Evolutionary conservation across 2,113 vertebrate species (phyloP).

Genomic region (Notiomystis cincta): DNA sequence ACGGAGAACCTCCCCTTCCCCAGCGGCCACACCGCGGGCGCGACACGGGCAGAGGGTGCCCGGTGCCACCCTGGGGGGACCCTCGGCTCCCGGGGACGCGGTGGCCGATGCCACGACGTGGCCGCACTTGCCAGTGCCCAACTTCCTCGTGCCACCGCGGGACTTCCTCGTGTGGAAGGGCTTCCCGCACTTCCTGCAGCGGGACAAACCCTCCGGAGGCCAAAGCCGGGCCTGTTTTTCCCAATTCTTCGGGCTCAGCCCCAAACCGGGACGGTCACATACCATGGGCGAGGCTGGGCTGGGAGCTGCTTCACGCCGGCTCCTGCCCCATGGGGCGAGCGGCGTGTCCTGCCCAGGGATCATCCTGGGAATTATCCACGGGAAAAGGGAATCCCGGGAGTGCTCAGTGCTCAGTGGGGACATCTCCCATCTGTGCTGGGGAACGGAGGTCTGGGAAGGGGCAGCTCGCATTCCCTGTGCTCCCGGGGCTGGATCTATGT

Average conservation of each 20-base stretch:
- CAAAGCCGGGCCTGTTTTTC: not conserved
- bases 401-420: accelerated
- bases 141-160: not conserved
- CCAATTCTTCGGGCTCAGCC: not conserved
- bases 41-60: not conserved
- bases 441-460: not conserved
- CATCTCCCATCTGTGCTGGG: accelerated
- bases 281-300: not conserved
- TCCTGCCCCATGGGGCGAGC: not conserved
- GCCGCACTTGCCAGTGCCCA: accelerated
- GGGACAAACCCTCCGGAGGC: not conserved
- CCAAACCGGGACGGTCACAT: not conserved
- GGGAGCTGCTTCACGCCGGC: not conserved
- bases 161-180: not conserved
- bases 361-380: accelerated
- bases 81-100: not conserved
- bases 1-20: accelerated
- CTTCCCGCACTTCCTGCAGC: not conserved
- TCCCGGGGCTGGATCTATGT: not conserved
- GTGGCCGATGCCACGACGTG: accelerated
- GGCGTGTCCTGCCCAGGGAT: accelerated
- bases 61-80: accelerated
- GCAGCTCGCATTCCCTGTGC: accelerated
- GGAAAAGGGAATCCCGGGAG: not conserved
- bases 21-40: accelerated